Base-by-base conservation (phyloP, 2,888 invertebrate genomes). In the Chymomyza caudatula region DNA sequence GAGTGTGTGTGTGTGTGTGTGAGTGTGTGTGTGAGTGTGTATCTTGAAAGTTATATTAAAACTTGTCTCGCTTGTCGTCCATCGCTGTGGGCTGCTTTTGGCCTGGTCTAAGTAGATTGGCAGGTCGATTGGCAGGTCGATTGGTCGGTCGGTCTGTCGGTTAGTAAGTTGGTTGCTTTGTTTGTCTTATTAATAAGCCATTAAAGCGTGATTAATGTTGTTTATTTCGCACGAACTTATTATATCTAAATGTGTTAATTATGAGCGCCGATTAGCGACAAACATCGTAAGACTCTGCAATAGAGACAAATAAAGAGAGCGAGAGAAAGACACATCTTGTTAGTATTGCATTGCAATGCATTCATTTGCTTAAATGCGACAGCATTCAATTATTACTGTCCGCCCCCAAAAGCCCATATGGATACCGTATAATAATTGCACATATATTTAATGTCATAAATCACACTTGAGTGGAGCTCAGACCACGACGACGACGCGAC, bases 221-320 rank as follows among this genome's bases (percentile, higher is more conserved):
- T 85, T 86, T 86, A 82, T 76, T 86, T 78, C 85, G 68, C 74
- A 68, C 62, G 72, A 86, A 85, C 76, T 85, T 85, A 86, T 82
- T 86, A 86, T 17, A 20, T 80, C 80, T 71, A 85, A 85, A 82
- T 82, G 82, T 85, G 85, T 86, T 86, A 86, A 86, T 85, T 86
- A 86, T 86, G 73, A 85, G 76, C 65, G 58, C 65, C 76, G 78
- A 77, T 80, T 85, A 83, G 72, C 55, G 29, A 11, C 11, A 37
- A 37, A 11, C 29, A 11, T 8, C 8, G 29, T 37, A 11, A 11
- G 29, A 37, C 11, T 11, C 4, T 37, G 1, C 2, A 37, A 11
- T 25, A 37, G 29, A 1, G 11, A 11, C 11, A 11, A 2, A 37
- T 1, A 2, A 5, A 25, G 25, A 25, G 5, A 25, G 29, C 29